Evolutionary conservation across 2,113 vertebrate genomes (phyloP).

Genomic region (Neolamprologus caudopunctatus): DNA sequence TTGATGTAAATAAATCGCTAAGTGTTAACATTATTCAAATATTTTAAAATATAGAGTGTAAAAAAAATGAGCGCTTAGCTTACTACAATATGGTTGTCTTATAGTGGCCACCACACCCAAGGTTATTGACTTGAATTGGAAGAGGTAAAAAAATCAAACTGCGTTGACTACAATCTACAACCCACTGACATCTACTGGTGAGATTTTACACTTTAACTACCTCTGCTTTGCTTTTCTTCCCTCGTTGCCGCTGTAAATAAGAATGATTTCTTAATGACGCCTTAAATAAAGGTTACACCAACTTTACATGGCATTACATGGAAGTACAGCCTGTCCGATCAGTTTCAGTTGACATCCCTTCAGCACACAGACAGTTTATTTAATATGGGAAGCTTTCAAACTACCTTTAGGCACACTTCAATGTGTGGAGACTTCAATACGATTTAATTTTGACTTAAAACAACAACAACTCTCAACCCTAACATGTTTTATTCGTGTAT

Average conservation of each 20-base stretch:
- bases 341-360: neutral
- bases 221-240: neutral
- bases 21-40: neutral
- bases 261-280: neutral
- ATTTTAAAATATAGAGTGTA: neutral
- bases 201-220: neutral
- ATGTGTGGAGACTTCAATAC: neutral
- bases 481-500: neutral
- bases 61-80: neutral
- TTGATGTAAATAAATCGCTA: neutral
- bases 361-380: too few relatives aligned
- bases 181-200: neutral
- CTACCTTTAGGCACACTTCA: neutral
- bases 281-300: neutral
- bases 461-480: neutral
- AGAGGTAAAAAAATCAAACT: neutral
- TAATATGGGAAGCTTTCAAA: too few relatives aligned
- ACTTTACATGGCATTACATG: neutral
- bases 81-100: neutral
- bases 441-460: neutral
- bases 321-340: neutral
- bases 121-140: neutral
- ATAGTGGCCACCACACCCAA: neutral
- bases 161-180: neutral
- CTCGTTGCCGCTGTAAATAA: neutral